phyloP scores from a whole-genome alignment of 2,113 vertebrate genomes.

The Eurystomus gularis region DNA sequence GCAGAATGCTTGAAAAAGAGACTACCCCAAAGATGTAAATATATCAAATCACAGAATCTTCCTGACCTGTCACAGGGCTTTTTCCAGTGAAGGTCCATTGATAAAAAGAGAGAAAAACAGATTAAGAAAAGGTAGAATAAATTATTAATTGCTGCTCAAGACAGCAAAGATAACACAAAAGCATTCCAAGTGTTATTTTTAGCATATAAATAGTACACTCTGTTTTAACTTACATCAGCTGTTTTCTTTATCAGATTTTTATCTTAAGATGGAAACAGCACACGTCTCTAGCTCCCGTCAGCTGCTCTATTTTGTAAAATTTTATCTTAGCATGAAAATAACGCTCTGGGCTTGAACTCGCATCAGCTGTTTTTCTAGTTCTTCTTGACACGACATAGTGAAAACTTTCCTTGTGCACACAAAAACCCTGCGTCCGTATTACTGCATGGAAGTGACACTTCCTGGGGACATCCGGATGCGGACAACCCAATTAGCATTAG shows the following conservation, averaged over 20 bases:
- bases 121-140: slow-evolving; percentile 33
- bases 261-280: slow-evolving; percentile 60
- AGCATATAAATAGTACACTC: slow-evolving; percentile 46
- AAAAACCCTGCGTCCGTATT: background rate
- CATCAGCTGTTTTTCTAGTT: slow-evolving; percentile 56
- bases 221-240: slow-evolving; percentile 62
- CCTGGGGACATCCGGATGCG: background rate
- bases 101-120: slow-evolving; percentile 35
- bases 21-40: background rate
- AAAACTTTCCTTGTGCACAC: slow-evolving; percentile 13
- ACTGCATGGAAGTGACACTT: slow-evolving; percentile 44
- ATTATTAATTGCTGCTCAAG: slow-evolving; percentile 58
- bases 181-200: slow-evolving; percentile 61
- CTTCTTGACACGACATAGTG: background rate
- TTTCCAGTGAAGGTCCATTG: background rate
- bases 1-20: background rate
- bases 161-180: slow-evolving; percentile 46
- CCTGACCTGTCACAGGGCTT: background rate
- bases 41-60: background rate
- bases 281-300: background rate
- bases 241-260: slow-evolving; percentile 66
- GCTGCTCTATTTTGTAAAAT: slow-evolving; percentile 13
- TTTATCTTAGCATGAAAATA: slow-evolving; percentile 34
- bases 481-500: background rate
- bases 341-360: background rate